phyloP scores from a whole-genome alignment of 1,140 invertebrate genomes.

The Drosophila rufa region DNA sequence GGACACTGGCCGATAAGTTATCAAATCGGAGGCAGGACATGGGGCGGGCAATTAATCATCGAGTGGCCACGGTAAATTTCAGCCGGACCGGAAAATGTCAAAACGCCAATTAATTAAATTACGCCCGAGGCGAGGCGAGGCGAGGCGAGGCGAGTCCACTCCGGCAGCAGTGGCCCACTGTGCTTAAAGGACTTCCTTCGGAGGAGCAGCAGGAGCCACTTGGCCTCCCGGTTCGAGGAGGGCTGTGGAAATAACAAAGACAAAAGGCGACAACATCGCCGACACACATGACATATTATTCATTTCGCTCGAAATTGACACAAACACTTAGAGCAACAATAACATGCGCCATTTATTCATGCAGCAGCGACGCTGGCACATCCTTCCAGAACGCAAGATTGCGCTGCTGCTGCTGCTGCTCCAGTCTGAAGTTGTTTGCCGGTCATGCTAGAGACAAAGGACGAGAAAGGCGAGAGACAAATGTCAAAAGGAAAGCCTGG shows the following conservation, averaged over 20 bases:
- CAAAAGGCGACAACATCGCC: conserved; percentile 57
- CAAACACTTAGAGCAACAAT: conserved; percentile 72
- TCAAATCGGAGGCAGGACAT: conserved; percentile 36
- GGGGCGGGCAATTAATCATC: conserved; percentile 56
- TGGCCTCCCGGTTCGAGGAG: conserved; percentile 6
- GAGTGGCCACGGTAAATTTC: conserved; percentile 24
- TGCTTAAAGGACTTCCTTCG: conserved; percentile 26
- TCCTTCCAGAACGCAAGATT: conserved; percentile 28
- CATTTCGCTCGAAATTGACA: conserved; percentile 72
- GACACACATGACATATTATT: conserved; percentile 70
- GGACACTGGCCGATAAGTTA: conserved; percentile 51
- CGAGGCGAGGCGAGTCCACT: neutral
- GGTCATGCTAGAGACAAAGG: conserved; percentile 57
- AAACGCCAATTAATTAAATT: conserved; percentile 71
- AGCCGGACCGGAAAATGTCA: conserved; percentile 49
- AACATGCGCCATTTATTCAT: conserved; percentile 70
- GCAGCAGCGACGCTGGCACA: conserved; percentile 19
- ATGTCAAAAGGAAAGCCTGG: conserved; percentile 34
- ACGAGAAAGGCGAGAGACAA: conserved; percentile 47
- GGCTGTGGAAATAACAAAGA: conserved; percentile 56
- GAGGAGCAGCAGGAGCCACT: neutral
- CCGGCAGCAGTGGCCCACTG: conserved; percentile 18
- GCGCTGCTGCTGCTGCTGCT: conserved; percentile 11
- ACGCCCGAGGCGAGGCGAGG: conserved; percentile 5
- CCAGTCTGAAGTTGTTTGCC: conserved; percentile 54